A percentile compares a stretch with the other conserved stretches of the same genome.
phyloP scores from a whole-genome alignment of 2,797 vertebrate species.

The Coracias cyanogaster region DNA sequence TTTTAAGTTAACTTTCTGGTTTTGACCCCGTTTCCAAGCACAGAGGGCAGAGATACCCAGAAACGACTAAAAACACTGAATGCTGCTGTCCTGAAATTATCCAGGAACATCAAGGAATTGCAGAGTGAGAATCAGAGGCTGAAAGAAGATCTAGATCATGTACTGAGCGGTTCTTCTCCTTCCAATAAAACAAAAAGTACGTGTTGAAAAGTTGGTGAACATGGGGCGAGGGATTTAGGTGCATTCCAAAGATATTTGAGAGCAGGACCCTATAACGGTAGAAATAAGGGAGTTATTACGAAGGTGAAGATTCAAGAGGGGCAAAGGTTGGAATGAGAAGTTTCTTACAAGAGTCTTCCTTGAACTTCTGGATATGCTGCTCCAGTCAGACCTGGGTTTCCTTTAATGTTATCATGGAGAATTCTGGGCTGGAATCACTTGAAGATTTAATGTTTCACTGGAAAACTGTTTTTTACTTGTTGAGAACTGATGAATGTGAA shows the following conservation, averaged over 20 bases:
- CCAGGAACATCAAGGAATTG: constrained; percentile 85
- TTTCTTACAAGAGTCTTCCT: neutral
- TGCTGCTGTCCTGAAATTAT: constrained; percentile 83
- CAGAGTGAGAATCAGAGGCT: constrained; percentile 87
- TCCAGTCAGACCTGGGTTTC: neutral
- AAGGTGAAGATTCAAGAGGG: neutral
- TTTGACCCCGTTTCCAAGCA: neutral
- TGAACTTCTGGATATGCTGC: neutral
- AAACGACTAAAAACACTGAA: constrained; percentile 84
- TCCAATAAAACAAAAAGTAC: constrained; percentile 59
- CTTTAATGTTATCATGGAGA: neutral
- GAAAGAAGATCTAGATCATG: constrained; percentile 83
- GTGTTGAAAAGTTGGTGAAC: neutral
- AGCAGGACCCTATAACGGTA: neutral
- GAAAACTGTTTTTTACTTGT: neutral
- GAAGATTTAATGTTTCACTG: neutral
- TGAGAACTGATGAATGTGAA: neutral
- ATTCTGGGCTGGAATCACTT: neutral
- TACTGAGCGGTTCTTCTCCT: constrained; percentile 74
- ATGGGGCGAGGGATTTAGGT: neutral
- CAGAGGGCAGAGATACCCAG: constrained; percentile 83
- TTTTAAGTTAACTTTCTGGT: constrained; percentile 33
- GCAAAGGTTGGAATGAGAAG: neutral
- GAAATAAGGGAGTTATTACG: neutral
- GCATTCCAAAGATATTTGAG: neutral